Conservation (phyloP, 2,888 invertebrate species). For the Hydrotaea cyrtoneurina region DNA sequence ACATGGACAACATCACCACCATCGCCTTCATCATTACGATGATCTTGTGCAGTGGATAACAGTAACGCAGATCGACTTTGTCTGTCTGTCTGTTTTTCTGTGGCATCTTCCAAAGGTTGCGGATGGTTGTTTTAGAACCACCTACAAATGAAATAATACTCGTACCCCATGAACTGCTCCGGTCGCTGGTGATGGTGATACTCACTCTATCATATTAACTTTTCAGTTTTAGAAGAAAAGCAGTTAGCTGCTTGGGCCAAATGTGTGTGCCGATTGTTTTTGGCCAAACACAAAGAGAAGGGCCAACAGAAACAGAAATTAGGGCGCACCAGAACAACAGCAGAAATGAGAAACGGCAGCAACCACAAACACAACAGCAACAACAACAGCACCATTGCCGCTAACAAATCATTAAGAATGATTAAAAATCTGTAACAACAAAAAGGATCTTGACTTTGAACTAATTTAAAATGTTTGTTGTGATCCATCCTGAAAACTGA, state of each 20-base stretch:
- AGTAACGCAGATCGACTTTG: conserved; percentile 18
- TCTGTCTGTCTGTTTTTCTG: neutral
- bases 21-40: conserved; percentile 38
- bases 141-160: conserved; percentile 62
- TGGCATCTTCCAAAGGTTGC: neutral
- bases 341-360: conserved; percentile 17
- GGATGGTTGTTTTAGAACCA: conserved; percentile 57
- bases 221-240: neutral
- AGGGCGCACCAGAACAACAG: conserved; percentile 34
- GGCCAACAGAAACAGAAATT: conserved; percentile 24
- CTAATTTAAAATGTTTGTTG: conserved; percentile 29
- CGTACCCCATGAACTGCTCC: neutral
- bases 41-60: conserved; percentile 15
- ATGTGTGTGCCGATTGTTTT: neutral
- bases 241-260: neutral
- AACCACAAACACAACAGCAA: conserved; percentile 33
- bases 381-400: neutral
- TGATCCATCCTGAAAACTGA: neutral
- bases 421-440: conserved; percentile 46
- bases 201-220: conserved; percentile 24
- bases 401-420: conserved; percentile 52
- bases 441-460: conserved; percentile 31
- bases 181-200: conserved; percentile 1
- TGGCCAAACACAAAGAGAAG: neutral
- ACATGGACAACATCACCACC: conserved; percentile 23